A percentile compares a stretch with the other conserved stretches of the same genome.
These are phyloP conservation scores for Melangyna quadrimaculata DNA, from an alignment of 2,888 invertebrate species.

Conservation along the genomic window DNA sequence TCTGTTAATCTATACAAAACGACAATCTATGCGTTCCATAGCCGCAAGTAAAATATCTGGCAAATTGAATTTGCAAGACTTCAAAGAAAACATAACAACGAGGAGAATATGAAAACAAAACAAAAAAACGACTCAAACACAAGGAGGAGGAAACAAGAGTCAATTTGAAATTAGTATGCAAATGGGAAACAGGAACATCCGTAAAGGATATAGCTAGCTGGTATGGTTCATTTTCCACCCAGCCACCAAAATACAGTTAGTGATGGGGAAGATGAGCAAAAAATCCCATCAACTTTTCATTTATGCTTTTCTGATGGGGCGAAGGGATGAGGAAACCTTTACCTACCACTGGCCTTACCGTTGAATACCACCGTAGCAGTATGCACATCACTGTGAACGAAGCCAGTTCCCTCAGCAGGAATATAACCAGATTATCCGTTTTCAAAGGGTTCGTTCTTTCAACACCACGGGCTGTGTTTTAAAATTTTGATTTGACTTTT, in stretches of 20 bases:
- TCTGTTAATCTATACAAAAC: slow-evolving; percentile 57
- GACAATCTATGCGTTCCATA: slow-evolving; percentile 48
- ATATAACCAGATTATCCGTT: slow-evolving; percentile 49
- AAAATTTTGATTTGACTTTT: slow-evolving; percentile 15
- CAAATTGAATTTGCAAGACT: slow-evolving; percentile 54
- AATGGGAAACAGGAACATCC: slow-evolving; percentile 41
- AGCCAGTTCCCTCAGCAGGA: slow-evolving; percentile 38
- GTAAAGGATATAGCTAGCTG: not conserved
- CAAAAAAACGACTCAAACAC: slow-evolving; percentile 15
- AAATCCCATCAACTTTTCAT: slow-evolving; percentile 69
- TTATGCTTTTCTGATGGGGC: slow-evolving; percentile 45
- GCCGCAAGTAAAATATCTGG: slow-evolving; percentile 32
- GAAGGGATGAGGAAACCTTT: not conserved
- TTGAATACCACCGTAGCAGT: slow-evolving; percentile 14
- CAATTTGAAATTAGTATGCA: slow-evolving; percentile 67
- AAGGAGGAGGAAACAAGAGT: slow-evolving; percentile 56
- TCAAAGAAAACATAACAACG: slow-evolving; percentile 46
- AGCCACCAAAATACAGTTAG: not conserved
- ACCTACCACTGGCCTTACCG: slow-evolving; percentile 7
- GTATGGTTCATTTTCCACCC: slow-evolving; percentile 4
- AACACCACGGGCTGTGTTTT: slow-evolving; percentile 14
- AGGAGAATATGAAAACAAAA: not conserved
- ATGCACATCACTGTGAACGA: not conserved
- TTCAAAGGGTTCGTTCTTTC: slow-evolving; percentile 53
- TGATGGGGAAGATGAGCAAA: slow-evolving; percentile 28